A percentile compares a stretch with the other conserved stretches of the same genome.
Conservation (phyloP, 2,113 vertebrate genomes). For the Equus quagga region DNA sequence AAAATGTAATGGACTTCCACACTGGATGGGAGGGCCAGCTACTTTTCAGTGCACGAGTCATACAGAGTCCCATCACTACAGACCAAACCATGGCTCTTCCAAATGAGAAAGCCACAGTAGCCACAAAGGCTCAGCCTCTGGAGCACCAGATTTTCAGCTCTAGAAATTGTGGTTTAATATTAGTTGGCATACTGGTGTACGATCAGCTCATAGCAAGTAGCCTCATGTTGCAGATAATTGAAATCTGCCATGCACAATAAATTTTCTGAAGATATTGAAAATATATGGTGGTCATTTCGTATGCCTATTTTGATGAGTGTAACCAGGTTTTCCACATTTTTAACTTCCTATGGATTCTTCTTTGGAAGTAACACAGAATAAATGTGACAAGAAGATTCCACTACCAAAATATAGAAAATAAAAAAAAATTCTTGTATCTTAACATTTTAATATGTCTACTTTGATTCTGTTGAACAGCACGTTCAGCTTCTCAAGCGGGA, state of each 20-base stretch:
- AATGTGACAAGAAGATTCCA: not conserved
- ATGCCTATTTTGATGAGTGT: not conserved
- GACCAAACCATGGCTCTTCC: not conserved
- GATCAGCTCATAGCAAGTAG: not conserved
- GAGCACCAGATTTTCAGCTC: not conserved
- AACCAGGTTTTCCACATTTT: not conserved
- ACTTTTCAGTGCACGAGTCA: not conserved
- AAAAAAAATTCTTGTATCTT: not conserved
- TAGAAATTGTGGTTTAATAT: not conserved
- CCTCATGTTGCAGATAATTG: not conserved
- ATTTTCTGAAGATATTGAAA: constrained; percentile 19
- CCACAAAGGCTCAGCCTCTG: not conserved
- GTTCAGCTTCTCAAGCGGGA: not conserved
- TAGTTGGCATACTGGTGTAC: not conserved
- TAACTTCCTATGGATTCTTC: not conserved
- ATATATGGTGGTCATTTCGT: not conserved
- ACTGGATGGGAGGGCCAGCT: not conserved
- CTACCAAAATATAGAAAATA: not conserved
- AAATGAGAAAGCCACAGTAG: not conserved
- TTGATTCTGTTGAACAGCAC: not conserved
- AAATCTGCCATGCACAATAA: not conserved
- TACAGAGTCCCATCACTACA: not conserved
- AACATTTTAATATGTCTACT: not conserved
- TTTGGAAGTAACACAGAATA: not conserved
- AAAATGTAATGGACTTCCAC: not conserved